Evolutionary conservation across 2,888 invertebrate species (phyloP).

Genomic region (Carpatolechia fugitivella): DNA sequence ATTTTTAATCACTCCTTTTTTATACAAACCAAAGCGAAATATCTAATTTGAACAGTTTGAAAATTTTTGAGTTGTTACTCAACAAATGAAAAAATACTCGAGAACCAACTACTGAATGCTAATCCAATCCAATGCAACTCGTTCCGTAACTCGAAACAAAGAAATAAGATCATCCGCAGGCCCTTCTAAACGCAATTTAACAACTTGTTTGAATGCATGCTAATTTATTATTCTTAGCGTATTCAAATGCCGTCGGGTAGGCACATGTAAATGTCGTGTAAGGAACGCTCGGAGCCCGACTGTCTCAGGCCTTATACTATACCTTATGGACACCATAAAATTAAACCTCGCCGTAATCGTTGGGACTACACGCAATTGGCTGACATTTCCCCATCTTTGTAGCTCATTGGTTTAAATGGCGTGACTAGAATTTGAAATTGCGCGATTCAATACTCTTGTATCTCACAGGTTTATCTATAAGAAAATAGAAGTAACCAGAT

Average conservation of each 20-base stretch:
- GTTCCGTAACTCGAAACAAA: background rate
- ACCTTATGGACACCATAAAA: background rate
- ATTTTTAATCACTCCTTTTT: too few relatives aligned
- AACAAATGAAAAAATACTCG: too few relatives aligned
- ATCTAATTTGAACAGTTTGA: too few relatives aligned
- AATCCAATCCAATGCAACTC: too few relatives aligned
- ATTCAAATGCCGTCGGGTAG: slow-evolving; percentile 20
- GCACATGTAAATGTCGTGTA: slow-evolving; percentile 48
- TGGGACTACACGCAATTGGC: slow-evolving; percentile 1
- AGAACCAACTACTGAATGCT: too few relatives aligned
- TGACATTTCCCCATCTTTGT: background rate
- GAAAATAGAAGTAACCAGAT: too few relatives aligned
- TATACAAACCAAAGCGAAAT: too few relatives aligned
- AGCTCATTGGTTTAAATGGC: background rate
- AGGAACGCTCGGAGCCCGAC: slow-evolving; percentile 42
- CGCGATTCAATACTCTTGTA: background rate
- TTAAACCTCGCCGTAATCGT: background rate
- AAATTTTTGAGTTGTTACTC: too few relatives aligned
- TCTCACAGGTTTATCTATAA: background rate
- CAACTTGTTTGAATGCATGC: background rate
- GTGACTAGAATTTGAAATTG: background rate
- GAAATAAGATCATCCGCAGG: slow-evolving; percentile 1
- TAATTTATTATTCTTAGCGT: background rate
- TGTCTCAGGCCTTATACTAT: too few relatives aligned
- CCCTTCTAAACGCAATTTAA: background rate